Base-by-base conservation (phyloP, 1,140 invertebrate species). In the Drosophila bocqueti region DNA sequence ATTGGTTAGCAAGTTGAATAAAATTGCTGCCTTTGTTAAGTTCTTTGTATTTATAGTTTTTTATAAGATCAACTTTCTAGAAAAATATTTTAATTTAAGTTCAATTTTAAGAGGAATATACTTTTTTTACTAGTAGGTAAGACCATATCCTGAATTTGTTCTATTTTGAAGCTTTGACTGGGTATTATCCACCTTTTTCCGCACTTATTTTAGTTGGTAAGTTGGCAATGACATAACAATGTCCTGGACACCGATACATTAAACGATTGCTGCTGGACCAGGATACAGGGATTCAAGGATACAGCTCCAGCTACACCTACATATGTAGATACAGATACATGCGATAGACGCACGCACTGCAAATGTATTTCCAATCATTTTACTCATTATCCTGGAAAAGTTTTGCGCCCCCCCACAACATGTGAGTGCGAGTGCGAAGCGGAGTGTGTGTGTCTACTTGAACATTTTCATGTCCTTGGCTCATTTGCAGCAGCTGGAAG, bases 281-380 rank as follows among this genome's bases (percentile, higher is more conserved):
- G 60, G 57, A 63, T 40, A 78, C 58, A 71, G n/a, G 24, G 49
- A 49, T 49, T 16, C 47, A 38, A 31, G 36, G 60, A 66, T 55
- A 78, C 50, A 60, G 52, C 34, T 26, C 52, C 46, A 47, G 72
- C 52, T 61, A 47, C 50, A 60, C 18, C 34, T 26, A 58, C 46
- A 52, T 65, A 40, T 61, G 38, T 18, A 46, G 43, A 46, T 46
- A 68, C 73, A 62, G 55, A 76, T 64, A 79, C 76, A 87, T 87
- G 82, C 62, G 83, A 79, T 43, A 42, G 55, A 49, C 62, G 55
- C 84, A 87, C 84, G 84, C 84, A 89, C 78, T 81, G 71, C 73
- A 84, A 89, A 85, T 81, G 85, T 90, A 89, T 89, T 89, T 89
- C 85, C 85, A 89, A 89, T 89, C 79, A 89, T 89, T 89, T 89